phyloP scores from a whole-genome alignment of 2,113 vertebrate species.

The Zosterops borbonicus region DNA sequence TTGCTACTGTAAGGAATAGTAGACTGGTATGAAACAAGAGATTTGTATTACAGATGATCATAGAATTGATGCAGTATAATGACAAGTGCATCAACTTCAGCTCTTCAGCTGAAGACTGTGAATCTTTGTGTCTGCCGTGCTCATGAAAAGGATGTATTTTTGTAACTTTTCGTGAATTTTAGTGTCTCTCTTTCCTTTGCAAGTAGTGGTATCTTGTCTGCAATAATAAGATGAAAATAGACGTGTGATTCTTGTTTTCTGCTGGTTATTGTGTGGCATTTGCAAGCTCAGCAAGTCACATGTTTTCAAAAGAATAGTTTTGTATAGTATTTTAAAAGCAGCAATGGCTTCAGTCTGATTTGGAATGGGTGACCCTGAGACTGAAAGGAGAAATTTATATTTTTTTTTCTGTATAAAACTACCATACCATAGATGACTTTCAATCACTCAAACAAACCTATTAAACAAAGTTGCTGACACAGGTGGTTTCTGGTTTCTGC shows the following conservation, averaged over 20 bases:
- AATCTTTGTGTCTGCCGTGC: not conserved
- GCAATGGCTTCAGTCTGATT: not conserved
- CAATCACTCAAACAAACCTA: not conserved
- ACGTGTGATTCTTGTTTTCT: not conserved
- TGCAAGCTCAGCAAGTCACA: not conserved
- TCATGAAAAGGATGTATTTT: not conserved
- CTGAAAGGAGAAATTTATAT: not conserved
- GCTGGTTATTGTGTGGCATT: not conserved
- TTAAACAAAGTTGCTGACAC: constrained; percentile 5
- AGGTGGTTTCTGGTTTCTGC: constrained; percentile 15
- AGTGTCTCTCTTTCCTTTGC: not conserved
- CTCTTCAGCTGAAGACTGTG: not conserved
- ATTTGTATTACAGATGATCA: not conserved
- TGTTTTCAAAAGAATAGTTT: not conserved
- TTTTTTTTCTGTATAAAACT: not conserved
- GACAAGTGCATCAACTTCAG: not conserved
- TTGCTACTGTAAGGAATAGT: not conserved
- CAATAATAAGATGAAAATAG: not conserved
- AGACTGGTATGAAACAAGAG: not conserved
- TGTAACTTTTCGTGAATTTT: not conserved
- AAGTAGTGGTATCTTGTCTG: not conserved
- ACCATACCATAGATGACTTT: not conserved
- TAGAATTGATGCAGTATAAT: not conserved
- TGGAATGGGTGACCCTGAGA: not conserved
- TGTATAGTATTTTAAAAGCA: not conserved